Conservation (phyloP, 2,113 vertebrate genomes). For the Campylomormyrus tamandua region DNA sequence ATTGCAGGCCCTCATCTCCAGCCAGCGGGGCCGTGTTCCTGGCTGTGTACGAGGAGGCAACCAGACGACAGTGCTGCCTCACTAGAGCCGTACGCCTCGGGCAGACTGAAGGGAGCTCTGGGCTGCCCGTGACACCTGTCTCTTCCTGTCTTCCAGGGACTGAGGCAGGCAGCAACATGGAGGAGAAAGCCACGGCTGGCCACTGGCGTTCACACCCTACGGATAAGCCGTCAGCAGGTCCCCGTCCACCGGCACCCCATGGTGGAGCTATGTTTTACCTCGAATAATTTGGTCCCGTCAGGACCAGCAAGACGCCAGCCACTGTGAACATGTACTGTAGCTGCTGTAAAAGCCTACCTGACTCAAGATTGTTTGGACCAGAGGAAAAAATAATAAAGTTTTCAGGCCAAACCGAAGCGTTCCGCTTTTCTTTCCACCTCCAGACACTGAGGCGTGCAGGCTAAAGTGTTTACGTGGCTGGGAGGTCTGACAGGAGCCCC, state of each 20-base stretch:
- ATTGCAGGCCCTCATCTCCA: background rate
- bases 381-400: conserved; percentile 39
- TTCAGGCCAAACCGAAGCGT: conserved; percentile 37
- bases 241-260: background rate
- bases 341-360: background rate
- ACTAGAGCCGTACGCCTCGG: background rate
- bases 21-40: background rate
- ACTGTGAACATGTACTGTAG: background rate
- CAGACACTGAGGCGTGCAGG: background rate
- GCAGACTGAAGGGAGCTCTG: background rate
- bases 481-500: background rate
- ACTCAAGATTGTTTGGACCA: conserved; percentile 36
- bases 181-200: background rate
- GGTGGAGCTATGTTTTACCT: background rate
- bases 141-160: conserved; percentile 32
- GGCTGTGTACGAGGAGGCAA: background rate
- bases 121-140: conserved; percentile 10
- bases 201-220: background rate
- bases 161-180: background rate
- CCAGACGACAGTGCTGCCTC: background rate
- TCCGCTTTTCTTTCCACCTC: conserved; percentile 11
- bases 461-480: background rate
- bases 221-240: background rate
- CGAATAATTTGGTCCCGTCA: background rate
- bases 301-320: background rate